phyloP scores from a whole-genome alignment of 2,888 invertebrate species.

The Leucophora obtusa region DNA sequence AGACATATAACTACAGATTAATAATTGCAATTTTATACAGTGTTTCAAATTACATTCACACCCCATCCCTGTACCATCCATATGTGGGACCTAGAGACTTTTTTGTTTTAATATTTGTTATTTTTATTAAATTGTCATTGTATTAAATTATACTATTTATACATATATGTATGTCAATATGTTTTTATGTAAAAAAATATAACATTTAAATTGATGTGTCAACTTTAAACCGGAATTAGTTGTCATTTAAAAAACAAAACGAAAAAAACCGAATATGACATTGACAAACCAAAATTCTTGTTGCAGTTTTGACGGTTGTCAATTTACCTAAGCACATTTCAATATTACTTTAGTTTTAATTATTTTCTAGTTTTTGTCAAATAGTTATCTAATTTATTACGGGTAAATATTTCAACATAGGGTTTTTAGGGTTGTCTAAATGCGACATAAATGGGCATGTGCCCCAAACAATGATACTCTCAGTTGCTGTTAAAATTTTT shows the following conservation, averaged over 20 bases:
- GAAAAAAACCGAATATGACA: slow-evolving; percentile 27
- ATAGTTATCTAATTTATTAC: too few relatives aligned
- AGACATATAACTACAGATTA: slow-evolving; percentile 3
- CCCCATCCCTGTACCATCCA: too few relatives aligned
- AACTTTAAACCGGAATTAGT: slow-evolving; percentile 56
- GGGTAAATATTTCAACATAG: too few relatives aligned
- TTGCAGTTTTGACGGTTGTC: slow-evolving; percentile 43
- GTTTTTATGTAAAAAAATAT: not conserved
- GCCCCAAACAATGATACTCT: too few relatives aligned
- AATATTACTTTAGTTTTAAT: slow-evolving; percentile 27
- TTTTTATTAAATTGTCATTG: slow-evolving; percentile 3
- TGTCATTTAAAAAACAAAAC: slow-evolving; percentile 45
- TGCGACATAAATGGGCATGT: too few relatives aligned
- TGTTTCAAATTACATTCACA: too few relatives aligned
- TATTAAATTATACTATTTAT: not conserved
- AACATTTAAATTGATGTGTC: slow-evolving; percentile 59
- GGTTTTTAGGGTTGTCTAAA: too few relatives aligned
- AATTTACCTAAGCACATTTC: not conserved
- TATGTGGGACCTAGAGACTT: not conserved
- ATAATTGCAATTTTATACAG: not conserved
- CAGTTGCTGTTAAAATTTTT: too few relatives aligned
- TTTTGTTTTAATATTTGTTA: not conserved
- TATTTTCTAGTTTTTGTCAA: not conserved
- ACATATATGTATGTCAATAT: not conserved
- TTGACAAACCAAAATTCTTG: slow-evolving; percentile 42